phyloP scores from a whole-genome alignment of 1,140 invertebrate genomes.

The Tetraneura akinire region DNA sequence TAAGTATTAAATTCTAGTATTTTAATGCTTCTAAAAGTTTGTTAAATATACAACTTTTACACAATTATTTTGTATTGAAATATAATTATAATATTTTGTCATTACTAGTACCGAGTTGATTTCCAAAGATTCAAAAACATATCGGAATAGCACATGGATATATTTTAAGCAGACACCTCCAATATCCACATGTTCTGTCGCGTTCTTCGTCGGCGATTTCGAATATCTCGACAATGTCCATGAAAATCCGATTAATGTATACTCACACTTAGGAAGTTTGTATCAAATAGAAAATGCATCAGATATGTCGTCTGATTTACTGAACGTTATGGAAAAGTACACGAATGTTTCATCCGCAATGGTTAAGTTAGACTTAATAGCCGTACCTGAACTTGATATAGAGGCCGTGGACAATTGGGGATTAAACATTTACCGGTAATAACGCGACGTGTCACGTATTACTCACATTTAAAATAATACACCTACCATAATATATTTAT shows the following conservation, averaged over 20 bases:
- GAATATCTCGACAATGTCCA: neutral
- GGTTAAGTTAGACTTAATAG: constrained; percentile 76
- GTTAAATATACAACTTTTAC: too few species aligned
- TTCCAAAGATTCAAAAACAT: neutral
- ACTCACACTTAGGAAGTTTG: constrained; percentile 56
- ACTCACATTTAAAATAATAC: too few species aligned
- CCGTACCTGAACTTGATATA: constrained; percentile 90
- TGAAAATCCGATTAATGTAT: neutral
- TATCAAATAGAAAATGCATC: constrained; percentile 56
- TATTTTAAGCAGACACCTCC: constrained; percentile 61
- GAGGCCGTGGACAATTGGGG: constrained; percentile 97
- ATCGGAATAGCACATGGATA: neutral
- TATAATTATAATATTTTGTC: neutral
- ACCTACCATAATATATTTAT: too few species aligned
- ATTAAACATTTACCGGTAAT: constrained; percentile 71
- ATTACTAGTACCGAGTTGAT: neutral
- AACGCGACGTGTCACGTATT: neutral
- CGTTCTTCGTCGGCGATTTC: constrained; percentile 72
- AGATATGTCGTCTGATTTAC: constrained; percentile 59
- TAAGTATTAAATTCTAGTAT: too few species aligned
- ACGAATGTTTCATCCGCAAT: constrained; percentile 53
- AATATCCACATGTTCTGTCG: constrained; percentile 79
- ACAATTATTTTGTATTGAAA: too few species aligned
- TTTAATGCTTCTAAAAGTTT: too few species aligned
- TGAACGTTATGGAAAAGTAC: constrained; percentile 54